phyloP scores from a whole-genome alignment of 1,140 invertebrate genomes.

The Drosophila trapezifrons region DNA sequence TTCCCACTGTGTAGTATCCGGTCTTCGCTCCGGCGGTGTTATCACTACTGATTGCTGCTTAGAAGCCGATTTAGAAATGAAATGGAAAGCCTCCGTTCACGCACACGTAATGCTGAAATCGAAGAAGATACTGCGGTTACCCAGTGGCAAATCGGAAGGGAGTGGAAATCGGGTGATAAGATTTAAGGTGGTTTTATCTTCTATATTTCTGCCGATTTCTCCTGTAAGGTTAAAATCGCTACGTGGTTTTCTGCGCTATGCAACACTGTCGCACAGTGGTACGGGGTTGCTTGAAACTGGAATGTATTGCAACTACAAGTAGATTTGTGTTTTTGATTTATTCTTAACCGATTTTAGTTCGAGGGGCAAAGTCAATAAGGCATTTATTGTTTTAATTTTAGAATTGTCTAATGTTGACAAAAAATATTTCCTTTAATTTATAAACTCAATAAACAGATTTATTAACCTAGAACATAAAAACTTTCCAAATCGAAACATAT shows the following conservation, averaged over 20 bases:
- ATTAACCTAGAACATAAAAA: no score
- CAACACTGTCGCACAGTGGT: constrained; percentile 29
- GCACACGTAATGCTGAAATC: constrained; percentile 56
- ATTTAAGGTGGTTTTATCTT: constrained; percentile 22
- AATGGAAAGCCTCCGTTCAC: constrained; percentile 54
- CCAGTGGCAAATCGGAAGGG: constrained; percentile 32
- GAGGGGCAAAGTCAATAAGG: no score
- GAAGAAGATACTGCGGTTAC: constrained; percentile 24
- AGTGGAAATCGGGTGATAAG: constrained; percentile 28
- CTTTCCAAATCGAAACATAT: no score
- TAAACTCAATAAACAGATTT: no score
- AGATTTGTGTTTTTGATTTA: no score
- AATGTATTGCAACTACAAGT: neutral
- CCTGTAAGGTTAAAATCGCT: constrained; percentile 4
- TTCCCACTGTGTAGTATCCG: constrained; percentile 24
- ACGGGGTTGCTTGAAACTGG: neutral
- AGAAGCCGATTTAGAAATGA: constrained; percentile 42
- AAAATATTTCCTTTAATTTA: no score
- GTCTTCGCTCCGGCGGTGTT: constrained; percentile 33
- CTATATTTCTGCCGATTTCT: constrained; percentile 11
- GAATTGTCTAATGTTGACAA: no score
- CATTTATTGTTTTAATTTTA: no score
- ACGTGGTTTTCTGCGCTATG: constrained; percentile 13
- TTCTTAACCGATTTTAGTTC: no score
- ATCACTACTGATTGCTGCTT: constrained; percentile 46